A percentile compares a stretch with the other conserved stretches of the same genome.
Evolutionary conservation across 1,140 invertebrate species (phyloP).

Genomic region (Euglossa dilemma): DNA sequence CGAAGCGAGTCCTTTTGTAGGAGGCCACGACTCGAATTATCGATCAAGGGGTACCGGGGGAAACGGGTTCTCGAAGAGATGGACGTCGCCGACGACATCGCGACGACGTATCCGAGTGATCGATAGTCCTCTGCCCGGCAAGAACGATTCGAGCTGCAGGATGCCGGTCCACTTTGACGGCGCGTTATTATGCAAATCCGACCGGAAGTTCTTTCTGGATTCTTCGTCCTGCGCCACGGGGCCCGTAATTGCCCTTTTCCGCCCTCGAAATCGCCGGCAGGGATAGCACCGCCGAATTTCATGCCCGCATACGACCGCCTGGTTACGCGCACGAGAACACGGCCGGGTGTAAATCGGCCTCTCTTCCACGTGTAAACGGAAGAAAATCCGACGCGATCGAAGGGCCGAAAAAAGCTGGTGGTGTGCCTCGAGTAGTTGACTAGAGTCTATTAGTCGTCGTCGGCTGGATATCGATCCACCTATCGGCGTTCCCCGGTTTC

Average conservation of each 20-base stretch:
- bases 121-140: conserved; percentile 52
- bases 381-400: not conserved
- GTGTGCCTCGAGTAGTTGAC: not conserved
- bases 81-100: conserved; percentile 40
- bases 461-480: not conserved
- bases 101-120: conserved; percentile 57
- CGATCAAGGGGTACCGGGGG: conserved; percentile 22
- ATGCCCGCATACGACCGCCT: not conserved
- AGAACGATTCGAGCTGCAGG: not conserved
- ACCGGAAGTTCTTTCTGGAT: conserved; percentile 54
- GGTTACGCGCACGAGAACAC: not conserved
- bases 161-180: conserved; percentile 23
- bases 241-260: conserved; percentile 36
- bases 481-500: not conserved
- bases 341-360: not conserved
- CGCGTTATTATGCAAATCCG: conserved; percentile 64
- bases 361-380: not conserved
- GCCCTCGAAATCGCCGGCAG: not conserved
- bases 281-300: conserved; percentile 25
- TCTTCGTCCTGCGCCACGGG: conserved; percentile 12
- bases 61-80: conserved; percentile 53
- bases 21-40: not conserved
- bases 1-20: not conserved
- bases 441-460: not conserved
- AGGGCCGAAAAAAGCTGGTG: not conserved